Conservation (phyloP, 2,797 vertebrate genomes). For the Hipposideros larvatus region DNA sequence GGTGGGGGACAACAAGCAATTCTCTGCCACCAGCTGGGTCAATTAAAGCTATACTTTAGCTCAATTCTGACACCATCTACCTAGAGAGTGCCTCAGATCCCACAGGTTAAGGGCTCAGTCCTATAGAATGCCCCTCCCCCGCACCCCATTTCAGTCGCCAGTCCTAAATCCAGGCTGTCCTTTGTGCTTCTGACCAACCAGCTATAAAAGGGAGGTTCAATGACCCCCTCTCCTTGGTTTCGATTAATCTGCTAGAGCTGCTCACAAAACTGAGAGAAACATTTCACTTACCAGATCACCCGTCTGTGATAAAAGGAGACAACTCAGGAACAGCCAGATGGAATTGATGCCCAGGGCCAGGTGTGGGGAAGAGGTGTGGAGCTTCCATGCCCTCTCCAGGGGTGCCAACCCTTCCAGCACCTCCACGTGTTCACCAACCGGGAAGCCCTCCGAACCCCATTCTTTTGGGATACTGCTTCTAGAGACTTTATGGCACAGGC, state of each 20-base stretch:
- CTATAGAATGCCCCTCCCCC: neutral
- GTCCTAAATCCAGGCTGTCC: neutral
- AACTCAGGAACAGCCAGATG: neutral
- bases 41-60: neutral
- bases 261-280: neutral
- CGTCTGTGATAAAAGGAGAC: neutral
- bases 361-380: too few relatives aligned
- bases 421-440: neutral
- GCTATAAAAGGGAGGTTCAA: neutral
- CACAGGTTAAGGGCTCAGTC: neutral
- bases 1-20: neutral
- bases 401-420: too few relatives aligned
- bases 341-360: neutral
- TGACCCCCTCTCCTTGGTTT: neutral
- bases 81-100: too few relatives aligned
- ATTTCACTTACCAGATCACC: neutral
- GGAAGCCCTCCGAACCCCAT: neutral
- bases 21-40: neutral
- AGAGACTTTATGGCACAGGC: neutral
- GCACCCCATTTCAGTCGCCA: neutral
- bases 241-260: neutral
- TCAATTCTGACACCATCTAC: neutral
- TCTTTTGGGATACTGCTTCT: neutral
- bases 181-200: neutral
- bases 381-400: too few relatives aligned